Evolutionary conservation across 2,888 invertebrate species (phyloP), one percentile per base, ranked within the genome.

Genomic region (Pantelozetes paolii): DNA sequence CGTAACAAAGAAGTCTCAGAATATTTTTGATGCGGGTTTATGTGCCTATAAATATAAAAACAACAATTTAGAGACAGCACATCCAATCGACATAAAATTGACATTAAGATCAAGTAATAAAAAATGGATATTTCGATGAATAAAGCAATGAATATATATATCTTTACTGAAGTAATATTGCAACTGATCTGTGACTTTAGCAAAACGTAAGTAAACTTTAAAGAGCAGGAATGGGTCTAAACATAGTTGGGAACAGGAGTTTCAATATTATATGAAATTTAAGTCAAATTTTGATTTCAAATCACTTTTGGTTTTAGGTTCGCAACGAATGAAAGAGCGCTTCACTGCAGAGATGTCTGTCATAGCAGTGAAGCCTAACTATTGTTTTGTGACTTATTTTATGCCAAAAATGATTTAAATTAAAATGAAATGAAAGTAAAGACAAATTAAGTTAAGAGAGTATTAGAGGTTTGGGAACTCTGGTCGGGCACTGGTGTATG

Each of bases 1-100:
- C 20, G 9, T 15, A 50, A 50, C 20, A 20, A 50, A 50, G 18
- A 15, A 50, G 5, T 9, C 6, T 6, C 50, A 5, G 9, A 6
- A 5, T 50, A 11, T 50, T 50, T 50, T 50, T 6, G 50, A 20
- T 50, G 20, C n/a, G 20, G 50, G n/a, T 50, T 50, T 50, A 50
- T 50, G 50, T 50, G n/a, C 15, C 50, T 50, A 50, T 50, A 50
- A 50, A 50, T 6, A 50, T 20, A 50, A n/a, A 50, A 50, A 50
- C 36, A 50, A 50, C 50, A 50, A 50, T 50, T 50, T 50, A 50
- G 50, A 15, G 18, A 50, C 5, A 50, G 36, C 36, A 36, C 36
- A 36, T 36, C 36, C 36, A 36, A 36, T 36, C 36, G 36, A 50
- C n/a, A 50, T n/a, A 50, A 50, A 20, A 18, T 50, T 50, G 50